Percentiles rank a stretch among this genome's conserved stretches.
Conservation (phyloP, 2,113 vertebrate genomes). For the Periophthalmus modestus region DNA sequence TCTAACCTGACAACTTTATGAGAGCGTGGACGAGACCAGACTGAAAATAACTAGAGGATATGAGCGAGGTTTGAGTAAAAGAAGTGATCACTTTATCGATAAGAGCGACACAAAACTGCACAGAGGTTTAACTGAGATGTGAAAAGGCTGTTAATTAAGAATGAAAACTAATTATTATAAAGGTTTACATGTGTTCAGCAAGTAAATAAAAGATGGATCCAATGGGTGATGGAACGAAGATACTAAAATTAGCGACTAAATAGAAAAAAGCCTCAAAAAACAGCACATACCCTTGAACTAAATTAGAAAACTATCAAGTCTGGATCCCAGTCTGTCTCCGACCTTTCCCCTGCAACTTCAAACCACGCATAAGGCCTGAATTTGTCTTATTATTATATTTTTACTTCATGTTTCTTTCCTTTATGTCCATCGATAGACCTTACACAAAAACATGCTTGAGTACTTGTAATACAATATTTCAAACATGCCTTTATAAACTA, state of each 20-base stretch:
- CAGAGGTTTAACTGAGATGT: neutral
- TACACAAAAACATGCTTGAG: neutral
- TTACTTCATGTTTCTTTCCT: neutral
- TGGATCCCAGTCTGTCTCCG: neutral
- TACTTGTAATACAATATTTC: conserved; percentile 10
- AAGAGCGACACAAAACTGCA: neutral
- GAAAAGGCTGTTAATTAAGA: neutral
- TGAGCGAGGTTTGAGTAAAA: neutral
- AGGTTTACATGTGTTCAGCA: too few species aligned
- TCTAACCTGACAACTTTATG: conserved; percentile 54
- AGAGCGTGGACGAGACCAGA: conserved; percentile 20
- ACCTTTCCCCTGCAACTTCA: neutral
- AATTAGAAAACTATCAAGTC: neutral
- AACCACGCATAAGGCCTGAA: neutral
- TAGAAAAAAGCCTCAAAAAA: neutral
- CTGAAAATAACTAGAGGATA: conserved; percentile 55
- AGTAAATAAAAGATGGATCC: too few species aligned
- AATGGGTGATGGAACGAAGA: neutral
- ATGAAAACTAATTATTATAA: neutral
- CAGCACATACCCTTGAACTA: neutral
- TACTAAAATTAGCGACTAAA: neutral
- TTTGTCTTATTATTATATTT: neutral
- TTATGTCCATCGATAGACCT: neutral
- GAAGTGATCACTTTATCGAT: conserved; percentile 15
- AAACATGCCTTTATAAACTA: neutral